Evolutionary conservation across 1,140 invertebrate genomes (phyloP), one percentile per base, ranked within the genome.

Genomic region (Argopecten irradians): DNA sequence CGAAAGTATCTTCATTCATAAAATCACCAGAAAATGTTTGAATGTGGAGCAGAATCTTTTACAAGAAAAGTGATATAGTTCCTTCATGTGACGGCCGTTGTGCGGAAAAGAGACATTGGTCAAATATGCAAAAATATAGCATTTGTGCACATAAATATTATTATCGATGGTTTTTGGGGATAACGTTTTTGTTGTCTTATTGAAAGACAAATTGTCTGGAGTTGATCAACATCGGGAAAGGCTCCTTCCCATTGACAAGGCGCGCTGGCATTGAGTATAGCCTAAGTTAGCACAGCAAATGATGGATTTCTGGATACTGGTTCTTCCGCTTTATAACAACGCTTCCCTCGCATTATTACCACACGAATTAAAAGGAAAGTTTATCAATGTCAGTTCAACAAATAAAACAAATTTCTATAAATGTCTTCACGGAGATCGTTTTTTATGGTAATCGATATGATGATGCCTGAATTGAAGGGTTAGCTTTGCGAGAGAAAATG

Each of bases 331-430:
- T 71, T 28, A 71, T 71, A 71, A 71, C 55, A 71, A 71, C n/a
- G 55, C 22, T 28, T 71, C n/a, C 28, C 55, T 16, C 1, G 8
- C n/a, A 28, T 28, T 71, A 71, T 71, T 71, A 71, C 55, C 55
- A 71, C 28, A n/a, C 55, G 55, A 71, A 71, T 71, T 71, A 71
- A 71, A 71, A 71, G 55, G 22, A 71, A 16, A 71, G 55, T 71
- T 71, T 71, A n/a, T 71, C 55, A 71, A 71, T 71, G 55, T 71
- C 55, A 71, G 55, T 3, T n/a, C 55, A n/a, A 71, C 55, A 28
- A 71, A 71, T 71, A 71, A 71, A 71, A 28, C 55, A 71, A 71
- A 71, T 71, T 71, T 71, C 22, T 71, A 71, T 71, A 28, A 71
- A 71, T 71, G 55, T 71, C 55, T 71, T n/a, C 0, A n/a, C 8